Conservation (phyloP, 1,140 invertebrate genomes). For the Mesaphorura yosii region DNA sequence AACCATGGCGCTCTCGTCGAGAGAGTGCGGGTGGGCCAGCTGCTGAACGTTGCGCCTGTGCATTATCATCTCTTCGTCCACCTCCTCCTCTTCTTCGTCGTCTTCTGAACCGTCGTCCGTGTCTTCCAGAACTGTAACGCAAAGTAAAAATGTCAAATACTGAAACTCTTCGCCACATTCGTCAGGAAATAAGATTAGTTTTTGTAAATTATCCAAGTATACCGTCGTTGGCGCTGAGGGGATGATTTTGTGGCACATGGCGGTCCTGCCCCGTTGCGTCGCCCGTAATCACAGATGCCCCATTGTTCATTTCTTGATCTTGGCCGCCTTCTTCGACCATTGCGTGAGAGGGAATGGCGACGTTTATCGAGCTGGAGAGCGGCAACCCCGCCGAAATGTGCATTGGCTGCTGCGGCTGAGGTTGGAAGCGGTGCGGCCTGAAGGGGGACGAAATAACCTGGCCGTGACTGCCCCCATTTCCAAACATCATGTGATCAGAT, state of each 20-base stretch:
- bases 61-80: background rate
- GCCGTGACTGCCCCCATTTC: background rate
- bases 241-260: background rate
- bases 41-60: background rate
- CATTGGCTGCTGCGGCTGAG: background rate
- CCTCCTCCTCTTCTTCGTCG: slow-evolving; percentile 20
- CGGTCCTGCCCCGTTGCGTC: slow-evolving; percentile 3
- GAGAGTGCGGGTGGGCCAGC: background rate
- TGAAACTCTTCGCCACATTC: too few species aligned
- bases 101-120: slow-evolving; percentile 14
- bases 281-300: background rate
- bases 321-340: slow-evolving; percentile 7
- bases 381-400: background rate
- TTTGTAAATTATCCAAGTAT: background rate
- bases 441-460: slow-evolving; percentile 1
- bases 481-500: slow-evolving; percentile 11
- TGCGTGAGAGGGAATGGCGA: slow-evolving; percentile 1
- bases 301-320: background rate
- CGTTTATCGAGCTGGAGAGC: background rate
- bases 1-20: slow-evolving; percentile 2
- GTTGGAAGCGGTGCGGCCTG: slow-evolving; percentile 15
- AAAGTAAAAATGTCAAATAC: background rate
- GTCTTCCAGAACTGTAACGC: slow-evolving; percentile 15
- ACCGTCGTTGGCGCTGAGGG: background rate
- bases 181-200: background rate